A percentile compares a stretch with the other conserved stretches of the same genome.
Evolutionary conservation across 2,797 vertebrate genomes (phyloP).

Genomic region (Tragopan temminckii): DNA sequence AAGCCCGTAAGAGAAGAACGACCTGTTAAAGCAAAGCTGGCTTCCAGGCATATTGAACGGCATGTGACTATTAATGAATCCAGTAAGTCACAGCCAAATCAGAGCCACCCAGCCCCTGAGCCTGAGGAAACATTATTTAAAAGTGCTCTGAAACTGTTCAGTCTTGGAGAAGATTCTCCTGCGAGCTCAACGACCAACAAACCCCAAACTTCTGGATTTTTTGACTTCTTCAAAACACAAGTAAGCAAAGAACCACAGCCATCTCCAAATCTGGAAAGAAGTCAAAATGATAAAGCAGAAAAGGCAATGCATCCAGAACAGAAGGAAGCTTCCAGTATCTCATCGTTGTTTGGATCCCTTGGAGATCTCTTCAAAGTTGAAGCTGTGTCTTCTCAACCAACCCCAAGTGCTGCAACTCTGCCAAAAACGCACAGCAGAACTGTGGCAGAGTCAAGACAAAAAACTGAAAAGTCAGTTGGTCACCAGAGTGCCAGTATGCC

Average conservation of each 20-base stretch:
- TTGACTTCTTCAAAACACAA: constrained; percentile 90
- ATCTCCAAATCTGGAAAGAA: constrained; percentile 52
- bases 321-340: constrained; percentile 83
- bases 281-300: constrained; percentile 40
- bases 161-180: constrained; percentile 71
- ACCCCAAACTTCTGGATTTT: constrained; percentile 84
- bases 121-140: constrained; percentile 80
- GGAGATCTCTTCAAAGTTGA: constrained; percentile 88
- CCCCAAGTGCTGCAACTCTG: neutral
- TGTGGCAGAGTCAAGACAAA: neutral
- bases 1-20: neutral
- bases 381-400: constrained; percentile 63
- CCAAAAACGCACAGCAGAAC: neutral
- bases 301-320: constrained; percentile 70
- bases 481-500: constrained; percentile 27
- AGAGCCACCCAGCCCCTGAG: constrained; percentile 58
- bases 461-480: neutral
- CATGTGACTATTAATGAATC: constrained; percentile 34
- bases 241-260: constrained; percentile 72
- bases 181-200: constrained; percentile 77
- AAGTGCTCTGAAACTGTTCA: constrained; percentile 81
- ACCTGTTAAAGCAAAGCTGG: neutral
- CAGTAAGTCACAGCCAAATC: constrained; percentile 37
- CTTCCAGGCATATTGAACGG: constrained; percentile 2
- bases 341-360: constrained; percentile 89